phyloP scores from a whole-genome alignment of 2,797 vertebrate genomes.

The Kryptolebias ocellatus region DNA sequence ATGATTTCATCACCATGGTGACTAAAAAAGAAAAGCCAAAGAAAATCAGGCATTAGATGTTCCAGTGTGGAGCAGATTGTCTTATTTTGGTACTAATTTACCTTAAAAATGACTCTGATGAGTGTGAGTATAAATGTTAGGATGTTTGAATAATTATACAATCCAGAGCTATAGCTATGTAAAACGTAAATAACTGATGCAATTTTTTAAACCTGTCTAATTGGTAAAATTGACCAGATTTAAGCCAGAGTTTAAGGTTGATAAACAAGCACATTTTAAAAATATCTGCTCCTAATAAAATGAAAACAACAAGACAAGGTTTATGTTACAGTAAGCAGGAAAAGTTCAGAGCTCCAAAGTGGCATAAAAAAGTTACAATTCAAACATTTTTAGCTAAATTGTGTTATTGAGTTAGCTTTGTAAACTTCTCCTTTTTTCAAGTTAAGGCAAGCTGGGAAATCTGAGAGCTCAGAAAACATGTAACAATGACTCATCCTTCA shows the following conservation, averaged over 20 bases:
- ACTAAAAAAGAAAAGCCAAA: constrained; percentile 48
- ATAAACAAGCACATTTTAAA: no score
- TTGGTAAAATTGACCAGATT: no score
- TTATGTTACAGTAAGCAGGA: background rate
- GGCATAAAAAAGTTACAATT: no score
- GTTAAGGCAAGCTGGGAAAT: background rate
- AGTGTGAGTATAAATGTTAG: background rate
- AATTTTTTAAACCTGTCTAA: no score
- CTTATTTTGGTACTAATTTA: background rate
- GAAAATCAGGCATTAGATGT: background rate
- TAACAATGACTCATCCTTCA: background rate
- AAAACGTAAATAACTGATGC: no score
- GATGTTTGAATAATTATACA: background rate
- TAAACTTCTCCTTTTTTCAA: no score
- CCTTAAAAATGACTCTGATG: background rate
- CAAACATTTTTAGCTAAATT: no score
- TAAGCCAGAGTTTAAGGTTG: no score
- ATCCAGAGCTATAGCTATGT: no score
- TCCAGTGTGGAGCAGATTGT: background rate
- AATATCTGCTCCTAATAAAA: no score
- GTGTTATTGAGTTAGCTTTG: no score
- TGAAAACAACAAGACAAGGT: background rate
- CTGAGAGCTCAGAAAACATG: background rate
- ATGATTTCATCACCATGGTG: constrained; percentile 96
- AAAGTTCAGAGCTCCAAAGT: no score